Evolutionary conservation across 2,888 invertebrate genomes (phyloP), one percentile per base, ranked within the genome.

Genomic region (Gastracanthus pulcherrimus): DNA sequence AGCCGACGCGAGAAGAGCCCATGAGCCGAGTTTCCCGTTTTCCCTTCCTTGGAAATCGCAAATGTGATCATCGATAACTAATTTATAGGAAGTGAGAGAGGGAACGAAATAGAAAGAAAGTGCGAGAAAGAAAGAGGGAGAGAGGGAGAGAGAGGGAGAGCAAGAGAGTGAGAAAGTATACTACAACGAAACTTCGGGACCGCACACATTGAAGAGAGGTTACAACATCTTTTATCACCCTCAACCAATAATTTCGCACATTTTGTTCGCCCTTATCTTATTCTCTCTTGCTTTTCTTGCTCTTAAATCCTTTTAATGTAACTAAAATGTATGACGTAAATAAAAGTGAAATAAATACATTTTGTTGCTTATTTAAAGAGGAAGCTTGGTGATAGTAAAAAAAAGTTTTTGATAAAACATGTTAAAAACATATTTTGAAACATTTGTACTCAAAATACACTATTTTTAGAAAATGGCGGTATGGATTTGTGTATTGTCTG

Each of bases 1-100:
- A 48, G 45, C 45, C 45, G 45, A 9, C 51, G 31, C 31, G 19
- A 31, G 51, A 19, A 69, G 51, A 36, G 5, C 16, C 9, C 51
- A 29, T 69, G 29, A 70, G 31, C 34, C 23, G 36, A 36, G 23
- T 51, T 70, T 31, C 31, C 16, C 9, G 23, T 70, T 34, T 34
- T 34, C 34, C 29, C 26, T 55, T 7, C 51, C 9, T 16, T 13
- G 1, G 19, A 76, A 76, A 75, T 75, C 19, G 26, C 9, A 66
- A 45, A 51, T 36, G 26, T 29, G 51, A 66, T 75, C 29, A 75
- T 75, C 66, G 75, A 75, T 75, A 75, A 75, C 36, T 66, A 64
- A 75, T 55, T 75, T 75, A 62, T 34, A 16, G 6, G 34, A 1
- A 6, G 26, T 26, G 26, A 26, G 55, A 64, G 34, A 38, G 23